Evolutionary conservation across 2,797 vertebrate genomes (phyloP).

Genomic region (Urophycis tenuis): DNA sequence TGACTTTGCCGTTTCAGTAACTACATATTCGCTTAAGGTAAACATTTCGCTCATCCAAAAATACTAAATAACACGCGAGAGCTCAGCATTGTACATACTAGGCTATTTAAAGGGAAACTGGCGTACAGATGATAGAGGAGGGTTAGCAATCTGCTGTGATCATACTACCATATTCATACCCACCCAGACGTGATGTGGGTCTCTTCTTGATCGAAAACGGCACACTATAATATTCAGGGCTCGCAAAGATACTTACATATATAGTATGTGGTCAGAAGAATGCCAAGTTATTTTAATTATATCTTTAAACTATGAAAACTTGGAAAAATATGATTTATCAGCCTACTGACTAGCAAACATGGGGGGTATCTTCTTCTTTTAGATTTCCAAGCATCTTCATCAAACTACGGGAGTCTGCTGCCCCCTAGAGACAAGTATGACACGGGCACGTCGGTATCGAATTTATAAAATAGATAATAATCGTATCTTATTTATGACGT

Average conservation of each 20-base stretch:
- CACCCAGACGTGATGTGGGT: background rate
- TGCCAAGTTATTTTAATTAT: background rate
- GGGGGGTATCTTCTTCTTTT: background rate
- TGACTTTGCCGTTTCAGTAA: background rate
- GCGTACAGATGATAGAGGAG: background rate
- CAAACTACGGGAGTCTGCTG: background rate
- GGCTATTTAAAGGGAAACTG: background rate
- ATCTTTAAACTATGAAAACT: background rate
- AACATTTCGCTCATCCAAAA: no score
- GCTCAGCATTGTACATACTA: no score
- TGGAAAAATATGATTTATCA: background rate
- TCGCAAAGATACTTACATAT: background rate
- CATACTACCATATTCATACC: background rate
- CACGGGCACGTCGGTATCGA: background rate
- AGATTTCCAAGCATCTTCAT: background rate
- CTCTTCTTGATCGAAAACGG: background rate
- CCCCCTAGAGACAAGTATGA: background rate
- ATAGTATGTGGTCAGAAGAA: background rate
- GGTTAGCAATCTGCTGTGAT: background rate
- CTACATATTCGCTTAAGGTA: no score
- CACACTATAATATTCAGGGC: background rate
- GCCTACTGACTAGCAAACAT: background rate
- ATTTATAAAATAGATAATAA: background rate
- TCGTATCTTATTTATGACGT: background rate
- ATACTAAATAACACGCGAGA: no score